Base-by-base conservation (phyloP, 2,888 invertebrate species). In the Lamellibrachia columna region DNA sequence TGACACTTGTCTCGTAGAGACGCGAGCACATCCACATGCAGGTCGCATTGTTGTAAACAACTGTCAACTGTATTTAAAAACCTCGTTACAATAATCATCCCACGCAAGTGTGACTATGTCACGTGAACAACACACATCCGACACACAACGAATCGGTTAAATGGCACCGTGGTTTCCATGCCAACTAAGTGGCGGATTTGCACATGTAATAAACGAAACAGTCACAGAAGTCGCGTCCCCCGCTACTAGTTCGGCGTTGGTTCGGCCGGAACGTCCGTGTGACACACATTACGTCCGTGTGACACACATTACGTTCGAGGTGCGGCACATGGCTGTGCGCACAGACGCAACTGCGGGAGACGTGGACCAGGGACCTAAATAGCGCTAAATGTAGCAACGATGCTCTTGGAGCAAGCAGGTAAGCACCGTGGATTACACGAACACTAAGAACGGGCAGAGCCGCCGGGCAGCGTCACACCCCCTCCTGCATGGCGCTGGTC, bases 361-460 rank as follows among this genome's bases (percentile, higher is more conserved):
- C 75, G 22, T 75, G 75, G n/a, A 11, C 15, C 75, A 75, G 15
- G 75, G 75, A 75, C 75, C 15, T 75, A 75, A n/a, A 75, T 75
- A 6, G 75, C 75, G 22, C 75, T 58, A 15, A 58, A 8, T 75
- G 75, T 75, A 75, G 75, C 75, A 75, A 75, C 75, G 75, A 75
- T n/a, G 75, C 75, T 75, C 75, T 75, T 75, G 75, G 75, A 75
- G 75, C 75, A 75, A 75, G 75, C 75, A 75, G 3, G 75, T 75
- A 22, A 75, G 75, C 75, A 75, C 75, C 75, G 15, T n/a, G 22
- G 22, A 75, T 75, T 15, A 75, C 75, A 22, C n/a, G 6, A 75
- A 15, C 22, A 75, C 75, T 75, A 75, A 75, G 11, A 58, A 58
- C 75, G n/a, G n/a, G 22, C n/a, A 15, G n/a, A 6, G 22, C 75